phyloP scores from a whole-genome alignment of 2,113 vertebrate genomes.

The Entomyzon cyanotis region DNA sequence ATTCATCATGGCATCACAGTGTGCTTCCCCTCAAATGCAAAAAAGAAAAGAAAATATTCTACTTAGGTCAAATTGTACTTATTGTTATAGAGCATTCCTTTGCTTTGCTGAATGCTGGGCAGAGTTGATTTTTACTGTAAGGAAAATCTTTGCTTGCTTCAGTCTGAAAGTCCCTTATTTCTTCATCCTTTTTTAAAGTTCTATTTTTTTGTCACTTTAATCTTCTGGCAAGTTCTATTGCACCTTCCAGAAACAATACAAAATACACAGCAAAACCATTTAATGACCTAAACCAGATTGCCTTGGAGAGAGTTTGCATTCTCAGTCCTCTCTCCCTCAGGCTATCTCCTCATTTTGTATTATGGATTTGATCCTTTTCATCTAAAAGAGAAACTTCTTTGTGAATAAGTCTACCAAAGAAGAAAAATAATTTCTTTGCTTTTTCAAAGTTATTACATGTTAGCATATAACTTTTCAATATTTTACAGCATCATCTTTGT shows the following conservation, averaged over 20 bases:
- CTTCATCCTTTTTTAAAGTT: neutral
- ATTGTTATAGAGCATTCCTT: neutral
- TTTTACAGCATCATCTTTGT: neutral
- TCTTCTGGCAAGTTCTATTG: neutral
- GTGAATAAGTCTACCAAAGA: neutral
- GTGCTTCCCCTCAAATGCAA: neutral
- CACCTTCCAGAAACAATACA: neutral
- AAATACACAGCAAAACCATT: neutral
- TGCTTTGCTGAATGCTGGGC: neutral
- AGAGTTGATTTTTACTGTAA: neutral
- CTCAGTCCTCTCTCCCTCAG: neutral
- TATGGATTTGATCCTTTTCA: neutral
- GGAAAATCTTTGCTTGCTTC: neutral
- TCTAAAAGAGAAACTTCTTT: neutral
- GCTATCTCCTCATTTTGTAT: neutral
- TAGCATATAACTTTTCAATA: neutral
- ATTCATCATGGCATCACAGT: neutral
- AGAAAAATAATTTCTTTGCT: neutral
- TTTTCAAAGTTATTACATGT: neutral
- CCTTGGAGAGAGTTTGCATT: neutral
- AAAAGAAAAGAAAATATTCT: neutral
- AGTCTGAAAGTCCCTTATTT: neutral
- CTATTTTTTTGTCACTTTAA: neutral
- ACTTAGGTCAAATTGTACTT: neutral
- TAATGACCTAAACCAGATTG: neutral